Percentiles rank a stretch among this genome's conserved stretches.
Conservation (phyloP, 1,140 invertebrate species). For the Calephelis virginiensis region DNA sequence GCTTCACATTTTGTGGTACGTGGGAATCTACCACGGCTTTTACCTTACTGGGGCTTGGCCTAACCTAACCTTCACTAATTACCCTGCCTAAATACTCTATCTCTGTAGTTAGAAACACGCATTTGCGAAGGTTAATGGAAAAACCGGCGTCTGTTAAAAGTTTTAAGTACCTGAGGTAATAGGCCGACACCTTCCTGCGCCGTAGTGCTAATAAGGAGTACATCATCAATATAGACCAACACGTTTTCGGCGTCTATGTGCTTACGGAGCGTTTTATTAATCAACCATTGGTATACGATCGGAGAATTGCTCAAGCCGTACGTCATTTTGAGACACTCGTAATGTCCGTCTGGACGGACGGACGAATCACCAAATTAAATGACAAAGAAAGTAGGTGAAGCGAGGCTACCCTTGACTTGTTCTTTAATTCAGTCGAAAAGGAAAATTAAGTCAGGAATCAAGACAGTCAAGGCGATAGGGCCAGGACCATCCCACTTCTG, state of each 20-base stretch:
- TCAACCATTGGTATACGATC: constrained; percentile 60
- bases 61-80: constrained; percentile 25
- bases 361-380: too few species aligned
- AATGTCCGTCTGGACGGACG: too few species aligned
- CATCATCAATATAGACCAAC: constrained; percentile 25
- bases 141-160: constrained; percentile 24
- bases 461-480: too few species aligned
- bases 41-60: neutral
- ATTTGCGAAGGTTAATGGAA: constrained; percentile 23
- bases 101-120: constrained; percentile 12
- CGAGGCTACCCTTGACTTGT: too few species aligned
- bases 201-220: constrained; percentile 14
- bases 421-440: too few species aligned
- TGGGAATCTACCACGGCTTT: neutral
- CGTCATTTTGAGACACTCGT: constrained; percentile 49
- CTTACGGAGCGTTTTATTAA: constrained; percentile 46
- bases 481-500: too few species aligned
- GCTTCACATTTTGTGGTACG: neutral
- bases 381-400: too few species aligned
- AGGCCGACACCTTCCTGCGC: constrained; percentile 15
- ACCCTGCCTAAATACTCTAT: constrained; percentile 26
- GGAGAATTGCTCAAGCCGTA: constrained; percentile 43
- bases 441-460: too few species aligned
- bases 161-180: constrained; percentile 20
- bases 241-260: constrained; percentile 19